phyloP scores from a whole-genome alignment of 2,113 vertebrate species.

The Sakesphorus luctuosus region DNA sequence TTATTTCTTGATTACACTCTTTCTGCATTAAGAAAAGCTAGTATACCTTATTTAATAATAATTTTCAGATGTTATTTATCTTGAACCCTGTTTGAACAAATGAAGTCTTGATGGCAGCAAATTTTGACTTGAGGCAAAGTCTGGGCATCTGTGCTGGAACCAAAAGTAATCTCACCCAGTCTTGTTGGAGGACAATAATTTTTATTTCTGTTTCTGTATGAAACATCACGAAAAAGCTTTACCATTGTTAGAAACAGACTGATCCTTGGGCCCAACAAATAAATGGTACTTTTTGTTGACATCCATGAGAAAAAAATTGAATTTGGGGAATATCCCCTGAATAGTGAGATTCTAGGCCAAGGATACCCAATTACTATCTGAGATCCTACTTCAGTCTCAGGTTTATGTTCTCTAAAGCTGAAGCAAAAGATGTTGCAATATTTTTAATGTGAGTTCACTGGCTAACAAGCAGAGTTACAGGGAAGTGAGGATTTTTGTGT shows the following conservation, averaged over 20 bases:
- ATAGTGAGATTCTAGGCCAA: background rate
- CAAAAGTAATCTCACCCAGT: background rate
- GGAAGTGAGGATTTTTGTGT: background rate
- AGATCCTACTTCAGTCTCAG: background rate
- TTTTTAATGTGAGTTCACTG: background rate
- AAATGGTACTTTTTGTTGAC: background rate
- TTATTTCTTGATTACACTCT: background rate
- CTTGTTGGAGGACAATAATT: background rate
- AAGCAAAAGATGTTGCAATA: background rate
- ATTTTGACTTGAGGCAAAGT: background rate
- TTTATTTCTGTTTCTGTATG: background rate
- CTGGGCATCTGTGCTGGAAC: background rate
- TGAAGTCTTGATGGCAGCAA: background rate
- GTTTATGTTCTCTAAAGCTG: background rate
- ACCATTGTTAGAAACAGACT: background rate
- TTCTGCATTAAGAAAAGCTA: background rate
- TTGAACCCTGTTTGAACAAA: background rate
- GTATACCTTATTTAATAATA: background rate
- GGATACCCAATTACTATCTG: background rate
- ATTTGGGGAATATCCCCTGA: background rate
- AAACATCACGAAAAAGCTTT: background rate
- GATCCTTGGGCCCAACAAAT: background rate
- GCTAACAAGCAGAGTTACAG: background rate
- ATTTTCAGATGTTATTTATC: background rate
- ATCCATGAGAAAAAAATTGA: background rate